These are phyloP conservation scores for Saiga tatarica DNA, from an alignment of 2,113 vertebrate species.

Conservation along the genomic window DNA sequence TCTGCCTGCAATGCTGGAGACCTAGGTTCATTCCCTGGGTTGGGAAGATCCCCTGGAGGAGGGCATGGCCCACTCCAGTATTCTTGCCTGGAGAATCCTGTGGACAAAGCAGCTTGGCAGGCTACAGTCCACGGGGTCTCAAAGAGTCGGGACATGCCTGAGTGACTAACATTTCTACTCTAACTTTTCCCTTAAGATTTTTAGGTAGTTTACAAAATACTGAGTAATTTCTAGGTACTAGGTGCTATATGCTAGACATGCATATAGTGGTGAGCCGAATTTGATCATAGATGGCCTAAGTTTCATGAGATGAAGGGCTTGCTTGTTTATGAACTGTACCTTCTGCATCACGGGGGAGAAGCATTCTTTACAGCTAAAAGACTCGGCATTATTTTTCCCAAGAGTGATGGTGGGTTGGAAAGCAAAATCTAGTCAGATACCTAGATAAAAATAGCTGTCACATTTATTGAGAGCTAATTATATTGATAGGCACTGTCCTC, in stretches of 20 bases:
- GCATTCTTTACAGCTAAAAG: neutral
- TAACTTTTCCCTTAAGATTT: neutral
- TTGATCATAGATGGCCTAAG: neutral
- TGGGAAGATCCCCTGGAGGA: neutral
- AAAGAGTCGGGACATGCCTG: neutral
- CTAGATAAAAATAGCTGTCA: neutral
- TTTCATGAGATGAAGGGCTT: neutral
- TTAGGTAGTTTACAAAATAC: neutral
- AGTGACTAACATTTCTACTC: neutral
- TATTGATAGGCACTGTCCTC: neutral
- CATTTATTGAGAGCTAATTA: neutral
- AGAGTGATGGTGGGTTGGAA: neutral
- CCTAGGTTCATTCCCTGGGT: neutral
- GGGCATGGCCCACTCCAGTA: neutral
- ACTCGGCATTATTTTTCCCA: neutral
- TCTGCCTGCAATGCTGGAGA: neutral
- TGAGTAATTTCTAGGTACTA: neutral
- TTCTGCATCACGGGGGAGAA: neutral
- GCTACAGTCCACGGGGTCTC: fast-evolving
- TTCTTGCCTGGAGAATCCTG: neutral
- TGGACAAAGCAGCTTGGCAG: neutral
- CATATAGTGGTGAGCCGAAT: neutral
- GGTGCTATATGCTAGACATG: neutral
- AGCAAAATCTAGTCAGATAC: neutral
- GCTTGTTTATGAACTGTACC: neutral